Base-by-base conservation (phyloP, 2,797 vertebrate genomes). In the Neopelma chrysocephalum region DNA sequence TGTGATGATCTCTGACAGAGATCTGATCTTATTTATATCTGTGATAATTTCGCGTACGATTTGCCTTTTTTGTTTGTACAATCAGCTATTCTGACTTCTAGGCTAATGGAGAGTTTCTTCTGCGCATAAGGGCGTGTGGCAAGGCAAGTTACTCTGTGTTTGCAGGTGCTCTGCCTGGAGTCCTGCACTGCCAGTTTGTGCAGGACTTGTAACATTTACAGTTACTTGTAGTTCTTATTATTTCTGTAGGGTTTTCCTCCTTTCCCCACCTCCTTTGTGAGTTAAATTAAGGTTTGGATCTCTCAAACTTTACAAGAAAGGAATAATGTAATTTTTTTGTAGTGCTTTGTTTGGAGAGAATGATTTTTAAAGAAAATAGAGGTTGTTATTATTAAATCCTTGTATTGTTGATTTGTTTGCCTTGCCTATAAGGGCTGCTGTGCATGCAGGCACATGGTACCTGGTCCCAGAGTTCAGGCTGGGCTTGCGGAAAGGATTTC, bases 61-160 rank as follows among this genome's bases (percentile, higher is more conserved):
- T 76, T 60, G n/a, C 19, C 5, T 48, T 47, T 82, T 82, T 62
- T 80, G 29, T 31, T 51, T 47, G 29, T 42, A 6, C 36, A 13
- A 0, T 57, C n/a, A 80, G 8, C n/a, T 70, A 0, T 66, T 66
- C 32, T 51, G 66, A n/a, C 27, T 31, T 66, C 26, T 62, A 27
- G 36, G 5, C 16, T 47, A 23, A 10, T 42, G 32, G 4, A 2
- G 43, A 26, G 11, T 17, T 82, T 79, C 60, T 54, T 34, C 34
- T 72, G 11, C 2, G 0, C 5, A 0, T 61, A 32, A 36, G 6
- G 6, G 17, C 18, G 8, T 25, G 23, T 27, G 23, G 26, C 40
- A 43, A 20, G 10, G 18, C 10, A 34, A 22, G 40, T 76, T 48
- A 23, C 11, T 1, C 15, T 31, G 34, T 38, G 29, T 60, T 71